These are phyloP conservation scores for Cheilosia scutellata DNA, from an alignment of 2,888 invertebrate genomes.

Conservation along the genomic window DNA sequence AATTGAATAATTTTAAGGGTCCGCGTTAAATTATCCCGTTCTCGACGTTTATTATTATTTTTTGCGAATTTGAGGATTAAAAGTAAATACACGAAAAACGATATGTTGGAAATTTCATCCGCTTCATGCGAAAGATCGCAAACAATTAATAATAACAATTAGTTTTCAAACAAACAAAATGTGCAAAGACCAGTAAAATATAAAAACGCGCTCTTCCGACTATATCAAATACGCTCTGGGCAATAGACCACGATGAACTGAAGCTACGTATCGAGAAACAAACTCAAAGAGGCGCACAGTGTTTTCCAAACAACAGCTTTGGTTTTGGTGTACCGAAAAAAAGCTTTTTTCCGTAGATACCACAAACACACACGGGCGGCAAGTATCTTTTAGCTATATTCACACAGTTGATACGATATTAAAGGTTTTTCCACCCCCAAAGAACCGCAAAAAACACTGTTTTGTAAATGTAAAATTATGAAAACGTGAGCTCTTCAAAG, in stretches of 20 bases:
- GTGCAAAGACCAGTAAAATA: slow-evolving; percentile 49
- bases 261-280: slow-evolving; percentile 52
- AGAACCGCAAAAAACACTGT: slow-evolving; percentile 18
- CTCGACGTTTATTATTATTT: neutral
- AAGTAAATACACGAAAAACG: too few relatives aligned
- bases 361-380: slow-evolving; percentile 9
- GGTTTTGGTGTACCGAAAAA: slow-evolving; percentile 67
- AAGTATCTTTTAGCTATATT: slow-evolving; percentile 39
- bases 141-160: slow-evolving; percentile 30
- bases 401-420: slow-evolving; percentile 39
- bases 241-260: slow-evolving; percentile 70
- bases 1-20: slow-evolving; percentile 14
- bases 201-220: slow-evolving; percentile 22
- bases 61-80: neutral
- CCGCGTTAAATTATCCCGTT: neutral
- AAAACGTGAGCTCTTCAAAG: slow-evolving; percentile 75
- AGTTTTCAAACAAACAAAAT: slow-evolving; percentile 12
- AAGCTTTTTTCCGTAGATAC: slow-evolving; percentile 35
- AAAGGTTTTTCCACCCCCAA: slow-evolving; percentile 54
- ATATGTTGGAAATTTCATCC: neutral
- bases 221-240: slow-evolving; percentile 50
- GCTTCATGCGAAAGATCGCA: neutral
- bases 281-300: slow-evolving; percentile 59
- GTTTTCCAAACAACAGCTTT: slow-evolving; percentile 65
- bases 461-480: slow-evolving; percentile 65